phyloP scores from a whole-genome alignment of 2,113 vertebrate genomes.

The Anoplopoma fimbria region DNA sequence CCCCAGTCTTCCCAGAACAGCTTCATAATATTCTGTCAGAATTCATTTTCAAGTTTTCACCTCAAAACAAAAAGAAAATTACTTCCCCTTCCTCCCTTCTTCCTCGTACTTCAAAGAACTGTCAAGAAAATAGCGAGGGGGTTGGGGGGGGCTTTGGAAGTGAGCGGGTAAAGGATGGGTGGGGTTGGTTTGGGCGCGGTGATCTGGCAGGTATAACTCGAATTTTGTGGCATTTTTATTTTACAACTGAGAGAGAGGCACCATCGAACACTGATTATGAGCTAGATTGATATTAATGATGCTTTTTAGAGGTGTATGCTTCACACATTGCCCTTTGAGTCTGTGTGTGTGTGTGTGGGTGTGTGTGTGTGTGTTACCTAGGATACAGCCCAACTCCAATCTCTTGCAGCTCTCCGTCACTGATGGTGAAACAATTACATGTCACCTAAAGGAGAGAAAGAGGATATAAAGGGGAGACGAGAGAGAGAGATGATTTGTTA shows the following conservation, averaged over 20 bases:
- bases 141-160: conserved; percentile 14
- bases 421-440: conserved; percentile 97
- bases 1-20: background rate
- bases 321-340: conserved; percentile 22
- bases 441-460: conserved; percentile 87
- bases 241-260: background rate
- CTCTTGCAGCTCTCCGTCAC: conserved; percentile 96
- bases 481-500: conserved; percentile 34
- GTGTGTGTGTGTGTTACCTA: conserved; percentile 84
- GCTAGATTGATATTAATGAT: conserved; percentile 56
- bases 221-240: conserved; percentile 41
- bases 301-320: conserved; percentile 24
- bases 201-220: conserved; percentile 44
- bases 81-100: conserved; percentile 29
- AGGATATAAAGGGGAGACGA: conserved; percentile 21
- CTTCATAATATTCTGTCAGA: conserved; percentile 56
- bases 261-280: conserved; percentile 38
- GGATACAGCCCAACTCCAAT: conserved; percentile 96
- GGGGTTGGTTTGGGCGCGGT: conserved; percentile 14
- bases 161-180: conserved; percentile 14
- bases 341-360: conserved; percentile 25
- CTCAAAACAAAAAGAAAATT: conserved; percentile 46
- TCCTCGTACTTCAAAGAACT: conserved; percentile 60
- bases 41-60: conserved; percentile 60
- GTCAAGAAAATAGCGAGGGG: conserved; percentile 43